Evolutionary conservation across 2,113 vertebrate species (phyloP).

Genomic region (Geothlypis trichas): DNA sequence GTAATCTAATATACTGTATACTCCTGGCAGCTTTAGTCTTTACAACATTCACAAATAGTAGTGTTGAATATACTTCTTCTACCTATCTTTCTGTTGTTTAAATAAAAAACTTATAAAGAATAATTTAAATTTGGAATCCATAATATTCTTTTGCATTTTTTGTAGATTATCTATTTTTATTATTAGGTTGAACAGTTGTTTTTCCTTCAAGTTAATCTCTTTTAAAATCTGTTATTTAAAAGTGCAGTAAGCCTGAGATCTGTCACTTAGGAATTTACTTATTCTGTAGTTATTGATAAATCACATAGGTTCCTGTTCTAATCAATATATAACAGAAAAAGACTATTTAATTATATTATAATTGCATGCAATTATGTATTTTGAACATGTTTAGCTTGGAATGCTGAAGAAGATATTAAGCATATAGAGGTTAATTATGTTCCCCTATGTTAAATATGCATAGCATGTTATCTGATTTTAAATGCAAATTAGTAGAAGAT

Average conservation of each 20-base stretch:
- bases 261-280: not conserved
- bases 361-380: constrained; percentile 28
- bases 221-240: not conserved
- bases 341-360: constrained; percentile 3
- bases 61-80: not conserved
- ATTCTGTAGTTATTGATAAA: not conserved
- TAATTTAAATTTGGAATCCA: not conserved
- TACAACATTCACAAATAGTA: not conserved
- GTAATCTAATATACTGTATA: not conserved
- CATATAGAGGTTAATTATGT: constrained; percentile 56
- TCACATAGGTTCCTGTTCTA: not conserved
- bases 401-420: not conserved
- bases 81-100: not conserved
- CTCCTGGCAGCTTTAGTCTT: not conserved
- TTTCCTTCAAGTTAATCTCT: not conserved
- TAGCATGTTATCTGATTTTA: constrained; percentile 46
- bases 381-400: constrained; percentile 3
- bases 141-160: not conserved
- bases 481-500: constrained; percentile 43
- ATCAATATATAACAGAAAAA: constrained; percentile 1
- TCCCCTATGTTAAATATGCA: constrained; percentile 41
- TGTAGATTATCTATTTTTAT: not conserved
- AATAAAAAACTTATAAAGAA: not conserved
- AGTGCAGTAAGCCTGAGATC: not conserved
- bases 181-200: not conserved